A percentile compares a stretch with the other conserved stretches of the same genome.
Conservation (phyloP, 2,113 vertebrate genomes). For the Okapia johnstoni region DNA sequence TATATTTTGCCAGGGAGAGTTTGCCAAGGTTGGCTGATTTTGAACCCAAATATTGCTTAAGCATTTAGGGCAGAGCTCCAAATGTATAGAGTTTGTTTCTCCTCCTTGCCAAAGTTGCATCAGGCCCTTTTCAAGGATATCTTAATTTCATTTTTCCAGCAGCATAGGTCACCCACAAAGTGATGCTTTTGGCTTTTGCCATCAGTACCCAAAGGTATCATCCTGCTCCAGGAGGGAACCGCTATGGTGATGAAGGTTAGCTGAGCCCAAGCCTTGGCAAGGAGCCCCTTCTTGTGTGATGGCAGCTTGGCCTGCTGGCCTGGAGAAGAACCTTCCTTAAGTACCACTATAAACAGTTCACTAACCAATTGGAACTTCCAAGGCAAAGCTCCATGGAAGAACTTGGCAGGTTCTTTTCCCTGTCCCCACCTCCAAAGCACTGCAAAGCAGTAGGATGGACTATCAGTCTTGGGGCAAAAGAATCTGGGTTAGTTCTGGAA, state of each 20-base stretch:
- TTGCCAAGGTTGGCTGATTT: constrained; percentile 57
- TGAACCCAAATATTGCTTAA: constrained; percentile 47
- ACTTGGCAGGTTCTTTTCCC: background rate
- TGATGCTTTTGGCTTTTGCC: constrained; percentile 22
- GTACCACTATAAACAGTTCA: background rate
- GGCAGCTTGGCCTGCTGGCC: background rate
- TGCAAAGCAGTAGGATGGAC: background rate
- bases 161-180: constrained; percentile 12
- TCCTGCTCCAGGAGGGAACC: background rate
- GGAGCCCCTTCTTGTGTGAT: background rate
- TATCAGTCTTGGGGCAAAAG: background rate
- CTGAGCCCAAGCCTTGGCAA: background rate
- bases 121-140: constrained; percentile 37
- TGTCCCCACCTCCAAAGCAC: background rate
- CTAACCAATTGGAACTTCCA: background rate
- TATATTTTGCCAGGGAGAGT: constrained; percentile 12
- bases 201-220: constrained; percentile 2
- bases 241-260: background rate
- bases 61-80: constrained; percentile 39
- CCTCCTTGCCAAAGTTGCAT: constrained; percentile 35
- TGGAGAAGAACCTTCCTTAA: background rate
- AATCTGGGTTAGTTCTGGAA: background rate
- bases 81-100: constrained; percentile 22
- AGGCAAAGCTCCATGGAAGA: background rate
- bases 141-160: constrained; percentile 39